Evolutionary conservation across 2,797 vertebrate genomes (phyloP).

Genomic region (Urocyon cinereoargenteus): DNA sequence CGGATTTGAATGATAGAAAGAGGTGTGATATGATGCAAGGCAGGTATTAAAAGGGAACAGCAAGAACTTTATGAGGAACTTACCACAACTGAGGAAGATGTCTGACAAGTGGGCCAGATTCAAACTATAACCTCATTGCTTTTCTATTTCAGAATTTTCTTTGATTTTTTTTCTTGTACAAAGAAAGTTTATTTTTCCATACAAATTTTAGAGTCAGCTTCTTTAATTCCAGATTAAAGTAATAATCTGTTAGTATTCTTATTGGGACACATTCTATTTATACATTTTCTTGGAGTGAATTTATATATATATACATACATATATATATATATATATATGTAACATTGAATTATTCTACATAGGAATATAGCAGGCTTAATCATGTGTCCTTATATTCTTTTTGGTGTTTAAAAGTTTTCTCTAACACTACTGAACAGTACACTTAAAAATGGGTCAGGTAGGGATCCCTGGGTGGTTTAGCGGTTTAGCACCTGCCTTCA

Average conservation of each 20-base stretch:
- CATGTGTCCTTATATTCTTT: not conserved
- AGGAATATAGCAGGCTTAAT: not conserved
- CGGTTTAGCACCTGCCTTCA: too few relatives aligned
- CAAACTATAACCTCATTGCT: not conserved
- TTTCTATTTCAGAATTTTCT: not conserved
- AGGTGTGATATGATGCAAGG: not conserved
- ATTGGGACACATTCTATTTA: not conserved
- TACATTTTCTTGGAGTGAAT: not conserved
- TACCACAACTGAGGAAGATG: not conserved
- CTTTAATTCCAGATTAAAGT: too few relatives aligned
- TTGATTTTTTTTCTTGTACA: not conserved
- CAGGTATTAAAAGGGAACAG: not conserved
- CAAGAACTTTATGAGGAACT: not conserved
- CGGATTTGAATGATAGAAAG: conserved; percentile 10
- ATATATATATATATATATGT: too few relatives aligned
- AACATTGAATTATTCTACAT: not conserved
- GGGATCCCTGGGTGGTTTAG: too few relatives aligned
- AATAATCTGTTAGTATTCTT: not conserved
- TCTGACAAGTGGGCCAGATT: not conserved
- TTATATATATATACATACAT: too few relatives aligned
- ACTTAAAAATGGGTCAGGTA: conserved; percentile 2
- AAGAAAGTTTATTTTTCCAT: not conserved
- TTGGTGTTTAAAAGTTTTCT: not conserved
- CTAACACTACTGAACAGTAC: not conserved
- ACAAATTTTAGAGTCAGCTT: conserved; percentile 11